Evolutionary conservation across 2,113 vertebrate species (phyloP), one percentile per base, ranked within the genome.

Genomic region (Tauraco erythrolophus): DNA sequence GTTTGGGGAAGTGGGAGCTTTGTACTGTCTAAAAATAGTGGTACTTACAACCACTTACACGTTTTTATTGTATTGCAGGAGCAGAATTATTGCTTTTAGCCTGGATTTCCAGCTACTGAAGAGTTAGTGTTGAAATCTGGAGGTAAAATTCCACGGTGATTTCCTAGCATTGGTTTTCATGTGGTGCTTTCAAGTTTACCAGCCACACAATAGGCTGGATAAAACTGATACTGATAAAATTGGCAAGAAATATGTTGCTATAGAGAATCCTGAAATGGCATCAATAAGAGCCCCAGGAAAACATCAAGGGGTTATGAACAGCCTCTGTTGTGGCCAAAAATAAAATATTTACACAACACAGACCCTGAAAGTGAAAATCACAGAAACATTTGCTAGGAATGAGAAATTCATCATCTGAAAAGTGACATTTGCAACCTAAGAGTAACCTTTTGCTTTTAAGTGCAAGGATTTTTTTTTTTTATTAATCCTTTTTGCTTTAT

Each of bases 1-100:
- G 41, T 68, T 81, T 83, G 78, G 84, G 90, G 95, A 97, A 98
- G 82, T 35, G 30, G 86, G 94, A 97, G 84, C 35, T 94, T 94
- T 74, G 17, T 92, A 39, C 91, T 90, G 84, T 48, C 97, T 96
- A 95, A 97, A 97, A 97, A 97, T 93, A 96, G 65, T 21, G 12
- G 89, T 89, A 69, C 96, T 97, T 94, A 95, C 74, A 96, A 83
- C 83, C 41, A 70, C 74, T 89, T 8, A 46, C 6, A 93, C 58
- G 31, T 76, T 93, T 92, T 37, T 79, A 15, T 87, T 97, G 61
- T 54, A 16, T 60, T 37, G 62, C 58, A 89, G 69, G 82, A 66
- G 39, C 30, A 68, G 70, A 88, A 89, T 89, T 64, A 8, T 14
- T 95, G 71, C 96, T 95, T 91, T 84, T 23, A 70, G 37, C 53